These are phyloP conservation scores for Otolemur crassicaudatus DNA, from an alignment of 2,797 vertebrate species.

Conservation along the genomic window DNA sequence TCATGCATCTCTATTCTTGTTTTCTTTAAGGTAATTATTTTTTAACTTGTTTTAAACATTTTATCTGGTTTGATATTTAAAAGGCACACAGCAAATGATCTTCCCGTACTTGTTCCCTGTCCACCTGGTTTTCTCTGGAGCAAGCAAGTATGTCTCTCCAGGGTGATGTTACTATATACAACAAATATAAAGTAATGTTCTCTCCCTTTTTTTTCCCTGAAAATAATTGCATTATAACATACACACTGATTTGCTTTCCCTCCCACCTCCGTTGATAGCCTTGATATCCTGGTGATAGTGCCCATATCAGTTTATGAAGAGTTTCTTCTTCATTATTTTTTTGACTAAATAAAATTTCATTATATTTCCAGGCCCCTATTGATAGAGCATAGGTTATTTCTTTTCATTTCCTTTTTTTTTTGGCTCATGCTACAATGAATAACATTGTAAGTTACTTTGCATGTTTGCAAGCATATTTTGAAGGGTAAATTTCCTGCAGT, in stretches of 20 bases:
- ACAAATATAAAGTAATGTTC: background rate
- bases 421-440: background rate
- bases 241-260: background rate
- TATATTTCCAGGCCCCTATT: background rate
- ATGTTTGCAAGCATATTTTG: background rate
- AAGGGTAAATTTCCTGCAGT: background rate
- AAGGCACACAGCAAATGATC: background rate
- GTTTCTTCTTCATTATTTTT: background rate
- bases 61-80: background rate
- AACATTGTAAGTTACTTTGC: conserved; percentile 23
- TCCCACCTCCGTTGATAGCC: background rate
- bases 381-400: background rate
- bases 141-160: background rate
- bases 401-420: conserved; percentile 1
- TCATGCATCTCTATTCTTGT: conserved; percentile 20
- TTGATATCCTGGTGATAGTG: background rate
- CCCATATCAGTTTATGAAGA: background rate
- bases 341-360: background rate
- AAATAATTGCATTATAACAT: background rate
- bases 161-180: background rate
- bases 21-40: conserved; percentile 8
- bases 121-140: background rate
- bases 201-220: background rate
- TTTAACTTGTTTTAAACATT: conserved; percentile 25
- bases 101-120: background rate